Conservation (phyloP, 2,113 vertebrate species). For the Lampris megalopsis region DNA sequence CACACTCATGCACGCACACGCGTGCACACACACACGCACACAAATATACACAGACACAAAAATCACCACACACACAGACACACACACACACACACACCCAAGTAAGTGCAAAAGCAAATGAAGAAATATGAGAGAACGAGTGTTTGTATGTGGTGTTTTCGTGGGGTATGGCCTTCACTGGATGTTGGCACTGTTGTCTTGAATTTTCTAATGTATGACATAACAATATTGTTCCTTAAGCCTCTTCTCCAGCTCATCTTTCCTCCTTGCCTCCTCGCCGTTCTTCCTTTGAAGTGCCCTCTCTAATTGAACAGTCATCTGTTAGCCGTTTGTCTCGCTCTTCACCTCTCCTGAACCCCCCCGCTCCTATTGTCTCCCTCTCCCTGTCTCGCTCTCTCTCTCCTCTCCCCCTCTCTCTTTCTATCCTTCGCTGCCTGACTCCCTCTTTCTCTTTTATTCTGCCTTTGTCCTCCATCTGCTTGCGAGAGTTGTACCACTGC, state of each 20-base stretch:
- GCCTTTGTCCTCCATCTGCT: too few species aligned
- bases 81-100: not conserved
- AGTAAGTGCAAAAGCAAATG: not conserved
- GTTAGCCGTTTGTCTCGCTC: slow-evolving; percentile 62
- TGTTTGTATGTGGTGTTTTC: not conserved
- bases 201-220: slow-evolving; percentile 56
- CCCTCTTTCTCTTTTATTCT: slow-evolving; percentile 5
- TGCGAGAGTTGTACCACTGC: not conserved
- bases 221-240: slow-evolving; percentile 32
- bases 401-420: not conserved
- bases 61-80: not conserved
- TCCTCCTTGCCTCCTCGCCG: slow-evolving; percentile 26
- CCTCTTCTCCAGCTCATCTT: slow-evolving; percentile 1
- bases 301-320: slow-evolving; percentile 78
- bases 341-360: slow-evolving; percentile 48
- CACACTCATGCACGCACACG: not conserved
- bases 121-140: not conserved
- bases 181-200: slow-evolving; percentile 35
- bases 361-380: not conserved
- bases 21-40: not conserved
- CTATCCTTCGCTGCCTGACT: not conserved
- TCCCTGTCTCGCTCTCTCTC: not conserved
- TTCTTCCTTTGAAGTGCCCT: slow-evolving; percentile 61
- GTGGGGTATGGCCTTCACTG: not conserved
- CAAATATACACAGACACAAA: not conserved